Base-by-base conservation (phyloP, 37 sponge, comb jelly and placozoan species). In the Ianthella basta region DNA sequence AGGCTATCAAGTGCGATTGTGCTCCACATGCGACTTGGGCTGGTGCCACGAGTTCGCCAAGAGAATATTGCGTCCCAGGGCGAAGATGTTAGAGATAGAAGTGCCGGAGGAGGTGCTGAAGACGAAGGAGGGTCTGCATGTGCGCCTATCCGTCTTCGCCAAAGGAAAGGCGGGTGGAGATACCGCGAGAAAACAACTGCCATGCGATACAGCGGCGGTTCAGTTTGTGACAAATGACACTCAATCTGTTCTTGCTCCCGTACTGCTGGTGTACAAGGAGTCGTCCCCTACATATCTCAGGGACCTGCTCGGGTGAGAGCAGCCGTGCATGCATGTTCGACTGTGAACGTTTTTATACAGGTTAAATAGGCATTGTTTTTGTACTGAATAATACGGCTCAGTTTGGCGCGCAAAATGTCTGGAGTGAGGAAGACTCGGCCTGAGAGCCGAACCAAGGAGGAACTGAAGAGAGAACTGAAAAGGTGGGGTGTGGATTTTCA, bases 401-500 rank as follows among this genome's bases (percentile, higher is more conserved):
- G 8, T 44, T 44, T 44, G 50, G 50, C 50, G 50, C 50, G 50
- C 50, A 44, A 44, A 44, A 44, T 44, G 50, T 44, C 39, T 56
- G 63, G 41, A 27, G 78, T 24, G 15, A 33, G 79, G 79, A 72
- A 61, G 12, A 78, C 88, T 15, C 60, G 79, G 32, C 92, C 92
- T 13, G 92, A 92, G 57, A 36, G 81, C 67, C 82, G 87, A 8
- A 70, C 90, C 18, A 93, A 93, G 56, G 94, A 93, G 21, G 55
- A 79, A 18, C 91, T 93, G 10, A 93, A 89, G 82, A 20, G 56
- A 15, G 90, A 90, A 72, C 81, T 93, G 56, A 84, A 74, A 59
- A 83, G 56, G 34, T 27, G 82, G 3, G 82, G 82, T 0, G 65
- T 93, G 25, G 27, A 67, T 5, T 93, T 87, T 61, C 23, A 65